phyloP scores from a whole-genome alignment of 2,888 invertebrate species.

The Habrosyne pyritoides region DNA sequence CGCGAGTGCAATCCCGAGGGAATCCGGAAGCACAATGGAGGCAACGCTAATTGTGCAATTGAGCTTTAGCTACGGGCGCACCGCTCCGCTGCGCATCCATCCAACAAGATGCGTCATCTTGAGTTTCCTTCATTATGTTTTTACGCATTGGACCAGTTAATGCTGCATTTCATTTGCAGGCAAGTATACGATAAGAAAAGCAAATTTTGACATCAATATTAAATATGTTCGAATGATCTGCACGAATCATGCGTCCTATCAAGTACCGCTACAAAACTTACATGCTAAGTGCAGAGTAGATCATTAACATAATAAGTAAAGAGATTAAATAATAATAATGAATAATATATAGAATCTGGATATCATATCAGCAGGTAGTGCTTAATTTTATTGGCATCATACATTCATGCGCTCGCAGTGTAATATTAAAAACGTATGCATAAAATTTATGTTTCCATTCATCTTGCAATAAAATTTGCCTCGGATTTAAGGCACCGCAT shows the following conservation, averaged over 20 bases:
- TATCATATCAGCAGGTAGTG: background rate
- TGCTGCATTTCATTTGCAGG: background rate
- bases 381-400: background rate
- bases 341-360: background rate
- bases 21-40: conserved; percentile 71
- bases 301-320: background rate
- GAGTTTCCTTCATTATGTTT: conserved; percentile 37
- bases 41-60: conserved; percentile 73
- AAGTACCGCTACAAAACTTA: too few species aligned
- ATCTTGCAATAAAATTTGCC: background rate
- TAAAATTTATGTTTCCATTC: background rate
- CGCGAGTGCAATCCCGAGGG: conserved; percentile 62
- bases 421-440: background rate
- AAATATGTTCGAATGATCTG: too few species aligned
- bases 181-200: background rate
- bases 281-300: background rate
- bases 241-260: too few species aligned
- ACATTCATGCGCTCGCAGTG: background rate
- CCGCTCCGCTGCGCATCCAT: conserved; percentile 36
- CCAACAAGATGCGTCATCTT: conserved; percentile 30
- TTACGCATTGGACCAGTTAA: conserved; percentile 18
- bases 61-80: conserved; percentile 61
- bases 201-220: background rate
- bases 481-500: background rate
- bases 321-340: background rate